Evolutionary conservation across 1,140 invertebrate species (phyloP), one percentile per base, ranked within the genome.

Genomic region (Magallana gigas): DNA sequence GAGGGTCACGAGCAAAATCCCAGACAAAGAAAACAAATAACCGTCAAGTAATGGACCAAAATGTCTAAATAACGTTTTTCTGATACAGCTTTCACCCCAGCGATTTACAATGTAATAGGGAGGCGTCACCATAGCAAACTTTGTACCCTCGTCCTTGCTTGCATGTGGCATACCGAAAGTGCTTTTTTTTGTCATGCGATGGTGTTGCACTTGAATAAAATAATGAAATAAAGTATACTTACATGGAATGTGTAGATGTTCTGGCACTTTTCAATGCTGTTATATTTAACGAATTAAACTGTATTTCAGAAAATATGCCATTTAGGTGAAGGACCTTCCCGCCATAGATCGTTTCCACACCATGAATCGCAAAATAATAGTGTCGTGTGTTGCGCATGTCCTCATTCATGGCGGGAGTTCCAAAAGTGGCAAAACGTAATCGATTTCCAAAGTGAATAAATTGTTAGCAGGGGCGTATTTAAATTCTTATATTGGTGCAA

Each of bases 381-480:
- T 83, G 57, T 83, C 83, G 85, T 6, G 8, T 23, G 57, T 80
- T 88, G 62, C 84, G 82, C 57, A 85, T 85, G 89, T 85, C 87
- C 85, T 83, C 9, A 62, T 86, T 87, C n/a, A 83, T 90, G 80
- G 90, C 87, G 60, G 88, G 59, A 62, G 85, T 85, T 87, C 89
- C 88, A 83, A 80, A 88, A 62, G 85, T 85, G 85, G 87, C 88
- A 83, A 80, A 88, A 62, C 85, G 59, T 85, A 84, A 85, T 14
- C 36, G 23, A 23, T 23, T 23, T 48, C 36, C 36, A 48, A 48
- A 48, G 36, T 48, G 36, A 48, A 48, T 48, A 48, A 4, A 48
- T 48, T 48, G 23, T 48, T 48, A 48, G 36, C 36, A 48, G 36
- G 36, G 36, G 36, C 36, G 3, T 23, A 23, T 23, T 23, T 23